A percentile compares a stretch with the other conserved stretches of the same genome.
Evolutionary conservation across 1,140 invertebrate species (phyloP).

Genomic region (Heliconius hermathena): DNA sequence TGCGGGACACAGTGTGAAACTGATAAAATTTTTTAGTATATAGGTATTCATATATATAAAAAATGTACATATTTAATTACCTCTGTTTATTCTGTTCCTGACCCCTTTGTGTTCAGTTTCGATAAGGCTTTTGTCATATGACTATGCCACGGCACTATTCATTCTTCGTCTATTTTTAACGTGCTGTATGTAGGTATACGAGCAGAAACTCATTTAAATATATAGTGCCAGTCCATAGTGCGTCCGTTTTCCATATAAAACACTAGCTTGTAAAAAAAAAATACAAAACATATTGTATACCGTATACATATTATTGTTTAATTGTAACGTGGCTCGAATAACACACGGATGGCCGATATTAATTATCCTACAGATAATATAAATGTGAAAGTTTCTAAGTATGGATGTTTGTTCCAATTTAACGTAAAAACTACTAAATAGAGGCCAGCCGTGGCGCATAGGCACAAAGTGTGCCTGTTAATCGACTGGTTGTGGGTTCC

Average conservation of each 20-base stretch:
- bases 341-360: not conserved
- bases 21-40: too few species aligned
- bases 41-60: too few species aligned
- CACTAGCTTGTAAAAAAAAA: not conserved
- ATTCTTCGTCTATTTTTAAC: not conserved
- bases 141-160: not conserved
- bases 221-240: not conserved
- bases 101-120: not conserved
- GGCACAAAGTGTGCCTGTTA: too few species aligned
- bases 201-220: not conserved
- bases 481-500: too few species aligned
- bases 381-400: too few species aligned
- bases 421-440: too few species aligned
- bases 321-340: not conserved
- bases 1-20: too few species aligned
- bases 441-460: too few species aligned
- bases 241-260: not conserved
- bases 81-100: not conserved
- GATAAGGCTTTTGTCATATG: constrained; percentile 3
- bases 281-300: not conserved
- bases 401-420: too few species aligned
- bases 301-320: not conserved
- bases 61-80: not conserved
- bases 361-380: not conserved
- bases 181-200: not conserved